Evolutionary conservation across 2,888 invertebrate species (phyloP), one percentile per base, ranked within the genome.

Genomic region (Tuberolachnus salignus): DNA sequence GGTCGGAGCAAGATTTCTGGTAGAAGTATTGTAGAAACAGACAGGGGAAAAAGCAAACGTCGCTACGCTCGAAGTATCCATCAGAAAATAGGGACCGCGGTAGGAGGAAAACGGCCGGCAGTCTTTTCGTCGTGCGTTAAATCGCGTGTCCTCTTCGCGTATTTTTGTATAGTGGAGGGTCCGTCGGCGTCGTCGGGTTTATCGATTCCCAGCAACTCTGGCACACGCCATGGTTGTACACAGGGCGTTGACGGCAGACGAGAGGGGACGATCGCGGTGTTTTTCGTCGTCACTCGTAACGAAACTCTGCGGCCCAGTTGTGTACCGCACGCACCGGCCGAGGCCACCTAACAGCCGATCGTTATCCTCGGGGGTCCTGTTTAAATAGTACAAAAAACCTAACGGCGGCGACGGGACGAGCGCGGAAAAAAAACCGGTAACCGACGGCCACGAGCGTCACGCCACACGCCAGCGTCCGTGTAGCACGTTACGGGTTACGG

Each of bases 131-230:
- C 34, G 34, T 6, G 34, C 34, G 3, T 3, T n/a, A 34, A 34
- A 34, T 4, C 34, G 3, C 34, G 34, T 4, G 3, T 3, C 34
- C 34, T 34, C 6, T 6, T 6, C 34, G 6, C 34, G 34, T 34
- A 3, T 34, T 34, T 34, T 3, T 6, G 34, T 6, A 6, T 34
- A 21, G 51, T 23, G 51, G 73, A 74, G 73, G 73, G 63, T 63
- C 44, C 57, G 55, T 34, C 55, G 55, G 26, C 59, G 73, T 70
- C 66, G 75, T 75, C 66, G 55, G 75, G 66, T 57, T 75, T 75
- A 75, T 75, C 75, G 75, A 75, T 75, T 67, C 66, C 46, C n/a
- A 44, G 9, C 34, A 44, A 44, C 74, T 66, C 26, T 53, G 64
- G 74, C 74, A 64, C 64, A 21, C 44, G 74, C 64, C 44, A 73